Evolutionary conservation across 1,140 invertebrate species (phyloP).

Genomic region (Chrysomallon squamiferum): DNA sequence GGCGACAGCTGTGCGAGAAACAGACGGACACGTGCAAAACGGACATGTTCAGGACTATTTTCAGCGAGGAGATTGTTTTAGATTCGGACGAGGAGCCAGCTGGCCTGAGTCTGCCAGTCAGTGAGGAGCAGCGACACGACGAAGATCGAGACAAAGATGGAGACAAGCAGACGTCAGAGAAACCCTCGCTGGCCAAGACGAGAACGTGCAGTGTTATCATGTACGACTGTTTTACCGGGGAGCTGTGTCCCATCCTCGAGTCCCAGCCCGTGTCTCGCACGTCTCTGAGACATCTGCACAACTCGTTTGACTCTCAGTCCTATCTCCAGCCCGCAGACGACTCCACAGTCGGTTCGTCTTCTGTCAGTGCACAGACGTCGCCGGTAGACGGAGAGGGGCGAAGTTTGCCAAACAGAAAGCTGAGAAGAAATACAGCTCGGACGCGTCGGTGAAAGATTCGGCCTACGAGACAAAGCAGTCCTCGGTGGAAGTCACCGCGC

Average conservation of each 20-base stretch:
- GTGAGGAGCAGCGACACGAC: not conserved
- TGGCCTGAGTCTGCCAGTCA: not conserved
- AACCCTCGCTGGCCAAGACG: not conserved
- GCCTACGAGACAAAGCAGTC: constrained; percentile 45
- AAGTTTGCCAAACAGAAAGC: not conserved
- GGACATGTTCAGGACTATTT: constrained; percentile 20
- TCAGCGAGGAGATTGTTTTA: constrained; percentile 23
- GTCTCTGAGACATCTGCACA: too few species aligned
- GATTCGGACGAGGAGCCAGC: not conserved
- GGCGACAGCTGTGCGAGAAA: not conserved
- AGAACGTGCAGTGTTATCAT: constrained; percentile 24
- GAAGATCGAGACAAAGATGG: not conserved
- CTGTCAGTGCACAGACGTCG: constrained; percentile 22
- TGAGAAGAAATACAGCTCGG: not conserved
- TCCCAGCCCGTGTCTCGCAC: not conserved
- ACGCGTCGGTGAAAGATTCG: constrained; percentile 26
- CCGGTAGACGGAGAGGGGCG: not conserved
- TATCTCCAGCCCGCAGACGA: constrained; percentile 8
- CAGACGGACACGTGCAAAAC: constrained; percentile 3
- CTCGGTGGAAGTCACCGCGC: constrained; percentile 24
- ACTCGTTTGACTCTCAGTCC: too few species aligned
- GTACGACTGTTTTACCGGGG: constrained; percentile 10
- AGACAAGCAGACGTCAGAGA: not conserved
- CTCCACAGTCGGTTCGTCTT: constrained; percentile 27
- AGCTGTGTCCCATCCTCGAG: too few species aligned